These are phyloP conservation scores for Callopanchax toddi DNA, from an alignment of 2,113 vertebrate species.

Conservation along the genomic window DNA sequence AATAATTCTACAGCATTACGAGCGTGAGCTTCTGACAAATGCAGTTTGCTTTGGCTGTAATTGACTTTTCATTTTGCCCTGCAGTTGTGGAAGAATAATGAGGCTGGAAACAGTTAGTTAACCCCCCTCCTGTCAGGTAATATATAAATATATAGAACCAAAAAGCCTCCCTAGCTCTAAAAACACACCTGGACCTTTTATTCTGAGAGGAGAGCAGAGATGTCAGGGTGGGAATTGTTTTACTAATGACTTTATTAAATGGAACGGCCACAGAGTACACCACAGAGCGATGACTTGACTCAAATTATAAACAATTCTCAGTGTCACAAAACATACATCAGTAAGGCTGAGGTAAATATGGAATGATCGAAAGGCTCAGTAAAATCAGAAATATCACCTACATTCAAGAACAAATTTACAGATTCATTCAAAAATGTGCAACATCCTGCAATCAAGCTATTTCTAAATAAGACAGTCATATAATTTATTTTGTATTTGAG, in stretches of 20 bases:
- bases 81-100: constrained; percentile 70
- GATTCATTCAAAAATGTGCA: too few relatives aligned
- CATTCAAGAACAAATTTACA: too few relatives aligned
- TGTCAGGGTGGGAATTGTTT: constrained; percentile 59
- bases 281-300: constrained; percentile 57
- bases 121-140: constrained; percentile 70
- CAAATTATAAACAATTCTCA: constrained; percentile 55
- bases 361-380: too few relatives aligned
- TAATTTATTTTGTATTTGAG: too few relatives aligned
- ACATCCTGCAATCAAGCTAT: too few relatives aligned
- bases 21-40: constrained; percentile 54
- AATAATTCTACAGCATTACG: constrained; percentile 49
- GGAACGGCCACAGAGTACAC: constrained; percentile 41
- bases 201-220: constrained; percentile 49
- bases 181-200: constrained; percentile 37
- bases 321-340: too few relatives aligned
- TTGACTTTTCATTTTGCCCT: constrained; percentile 70
- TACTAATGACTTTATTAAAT: constrained; percentile 72
- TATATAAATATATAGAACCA: constrained; percentile 67
- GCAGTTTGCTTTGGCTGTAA: constrained; percentile 65
- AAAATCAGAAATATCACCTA: too few relatives aligned
- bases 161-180: constrained; percentile 23
- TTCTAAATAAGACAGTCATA: too few relatives aligned
- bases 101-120: constrained; percentile 73
- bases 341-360: too few relatives aligned